phyloP scores from a whole-genome alignment of 1,140 invertebrate genomes.

The Sarcophaga bullata region DNA sequence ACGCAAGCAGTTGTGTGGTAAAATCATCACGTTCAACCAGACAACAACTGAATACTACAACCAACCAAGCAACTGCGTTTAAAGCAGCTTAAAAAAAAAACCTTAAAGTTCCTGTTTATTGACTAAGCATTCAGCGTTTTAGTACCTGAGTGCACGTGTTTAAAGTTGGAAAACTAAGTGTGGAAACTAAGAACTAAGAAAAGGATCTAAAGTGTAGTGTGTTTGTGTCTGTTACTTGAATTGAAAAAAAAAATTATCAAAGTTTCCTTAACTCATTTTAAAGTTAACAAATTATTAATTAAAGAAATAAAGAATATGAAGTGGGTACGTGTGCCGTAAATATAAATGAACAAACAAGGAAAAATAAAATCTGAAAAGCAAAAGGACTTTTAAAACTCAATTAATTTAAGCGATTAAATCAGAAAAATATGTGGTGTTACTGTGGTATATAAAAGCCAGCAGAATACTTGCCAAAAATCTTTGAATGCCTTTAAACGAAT shows the following conservation, averaged over 20 bases:
- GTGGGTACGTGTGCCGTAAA: background rate
- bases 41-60: too few relatives aligned
- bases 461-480: too few relatives aligned
- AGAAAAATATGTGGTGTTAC: too few relatives aligned
- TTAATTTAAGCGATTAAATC: too few relatives aligned
- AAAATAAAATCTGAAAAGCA: too few relatives aligned
- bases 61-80: background rate
- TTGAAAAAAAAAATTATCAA: background rate
- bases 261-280: background rate
- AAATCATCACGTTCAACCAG: slow-evolving; percentile 23
- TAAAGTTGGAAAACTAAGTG: background rate
- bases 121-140: background rate
- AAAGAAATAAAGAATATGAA: slow-evolving; percentile 7
- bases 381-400: too few relatives aligned
- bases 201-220: too few relatives aligned
- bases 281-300: background rate
- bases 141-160: slow-evolving; percentile 19
- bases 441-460: too few relatives aligned
- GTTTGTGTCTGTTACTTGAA: background rate
- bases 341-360: background rate
- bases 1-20: slow-evolving; percentile 43
- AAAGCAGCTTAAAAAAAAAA: too few relatives aligned
- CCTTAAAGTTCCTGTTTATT: background rate
- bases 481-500: too few relatives aligned
- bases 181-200: background rate